Evolutionary conservation across 1,140 invertebrate genomes (phyloP).

Genomic region (Ceratitis capitata): DNA sequence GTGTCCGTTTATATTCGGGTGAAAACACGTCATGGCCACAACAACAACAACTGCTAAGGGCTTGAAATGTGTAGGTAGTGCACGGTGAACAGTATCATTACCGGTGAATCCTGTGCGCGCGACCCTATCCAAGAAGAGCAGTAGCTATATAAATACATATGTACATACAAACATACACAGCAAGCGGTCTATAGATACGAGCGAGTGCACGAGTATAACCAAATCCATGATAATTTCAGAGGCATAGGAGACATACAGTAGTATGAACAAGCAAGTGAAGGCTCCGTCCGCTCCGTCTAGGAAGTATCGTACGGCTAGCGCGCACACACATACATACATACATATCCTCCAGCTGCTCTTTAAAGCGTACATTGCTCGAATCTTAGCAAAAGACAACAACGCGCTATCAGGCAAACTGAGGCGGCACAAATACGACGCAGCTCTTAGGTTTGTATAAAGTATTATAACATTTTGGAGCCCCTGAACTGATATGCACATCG

Average conservation of each 20-base stretch:
- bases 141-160: too few species aligned
- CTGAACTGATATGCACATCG: neutral
- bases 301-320: neutral
- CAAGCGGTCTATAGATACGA: too few species aligned
- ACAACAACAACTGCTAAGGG: neutral
- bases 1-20: neutral
- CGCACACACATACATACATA: neutral
- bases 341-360: neutral
- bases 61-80: neutral
- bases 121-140: too few species aligned
- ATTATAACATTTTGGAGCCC: neutral
- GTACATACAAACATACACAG: too few species aligned
- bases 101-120: too few species aligned
- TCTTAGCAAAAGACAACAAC: too few species aligned
- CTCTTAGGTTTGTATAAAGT: neutral
- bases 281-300: too few species aligned
- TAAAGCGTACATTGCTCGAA: too few species aligned
- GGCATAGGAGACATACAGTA: too few species aligned
- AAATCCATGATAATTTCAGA: too few species aligned
- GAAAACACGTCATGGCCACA: neutral
- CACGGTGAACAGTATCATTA: neutral
- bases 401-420: neutral
- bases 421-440: neutral
- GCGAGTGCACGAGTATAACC: too few species aligned
- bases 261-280: too few species aligned